A percentile compares a stretch with the other conserved stretches of the same genome.
Evolutionary conservation across 2,888 invertebrate genomes (phyloP).

Genomic region (Caenorhabditis auriculariae): DNA sequence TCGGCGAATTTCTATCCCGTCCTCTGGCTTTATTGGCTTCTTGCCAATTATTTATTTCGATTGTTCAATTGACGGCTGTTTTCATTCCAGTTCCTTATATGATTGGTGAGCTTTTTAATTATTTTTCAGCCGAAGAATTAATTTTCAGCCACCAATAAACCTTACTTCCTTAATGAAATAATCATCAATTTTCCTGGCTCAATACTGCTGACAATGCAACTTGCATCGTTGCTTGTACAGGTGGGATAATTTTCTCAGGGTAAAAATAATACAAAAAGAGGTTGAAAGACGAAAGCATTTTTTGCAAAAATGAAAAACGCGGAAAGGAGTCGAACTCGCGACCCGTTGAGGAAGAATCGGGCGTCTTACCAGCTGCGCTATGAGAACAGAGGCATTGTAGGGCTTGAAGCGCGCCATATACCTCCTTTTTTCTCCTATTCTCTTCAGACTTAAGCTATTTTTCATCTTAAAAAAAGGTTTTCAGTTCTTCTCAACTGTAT

Average conservation of each 20-base stretch:
- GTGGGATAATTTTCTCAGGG: slow-evolving; percentile 3
- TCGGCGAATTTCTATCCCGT: background rate
- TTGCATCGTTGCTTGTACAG: slow-evolving; percentile 5
- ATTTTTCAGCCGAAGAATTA: background rate
- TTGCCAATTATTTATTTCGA: background rate
- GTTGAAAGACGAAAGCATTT: background rate
- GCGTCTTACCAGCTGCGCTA: background rate
- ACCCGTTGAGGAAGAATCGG: too few relatives aligned
- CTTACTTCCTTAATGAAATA: slow-evolving; percentile 13
- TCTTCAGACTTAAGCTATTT: too few relatives aligned
- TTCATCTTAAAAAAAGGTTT: too few relatives aligned
- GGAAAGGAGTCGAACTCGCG: too few relatives aligned
- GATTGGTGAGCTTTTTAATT: slow-evolving; percentile 5
- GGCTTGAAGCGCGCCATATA: too few relatives aligned
- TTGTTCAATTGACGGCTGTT: background rate
- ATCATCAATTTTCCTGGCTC: slow-evolving; percentile 16
- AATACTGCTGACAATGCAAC: slow-evolving; percentile 2
- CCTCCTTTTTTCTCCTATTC: too few relatives aligned
- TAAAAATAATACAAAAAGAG: slow-evolving; percentile 2
- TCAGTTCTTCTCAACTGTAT: too few relatives aligned
- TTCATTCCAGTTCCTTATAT: slow-evolving; percentile 5
- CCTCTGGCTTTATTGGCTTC: background rate
- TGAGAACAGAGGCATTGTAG: background rate
- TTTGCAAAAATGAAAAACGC: too few relatives aligned
- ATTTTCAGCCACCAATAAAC: slow-evolving; percentile 13